Percentiles rank a stretch among this genome's conserved stretches.
Evolutionary conservation across 2,113 vertebrate genomes (phyloP).

Genomic region (Myodes glareolus): DNA sequence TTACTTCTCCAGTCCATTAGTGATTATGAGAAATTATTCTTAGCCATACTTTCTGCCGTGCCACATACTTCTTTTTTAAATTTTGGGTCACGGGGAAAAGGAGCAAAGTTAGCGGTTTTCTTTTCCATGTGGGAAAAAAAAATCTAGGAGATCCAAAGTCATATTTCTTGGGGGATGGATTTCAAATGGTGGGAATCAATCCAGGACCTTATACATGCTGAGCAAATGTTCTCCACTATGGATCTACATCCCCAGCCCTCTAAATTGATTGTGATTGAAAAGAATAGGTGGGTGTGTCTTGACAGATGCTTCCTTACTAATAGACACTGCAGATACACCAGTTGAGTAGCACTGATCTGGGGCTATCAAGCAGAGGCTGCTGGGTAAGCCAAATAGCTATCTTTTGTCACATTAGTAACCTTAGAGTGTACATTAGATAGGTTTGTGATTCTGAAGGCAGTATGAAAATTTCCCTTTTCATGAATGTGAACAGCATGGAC

Average conservation of each 20-base stretch:
- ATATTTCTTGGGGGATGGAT: neutral
- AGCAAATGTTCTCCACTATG: neutral
- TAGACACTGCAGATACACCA: neutral
- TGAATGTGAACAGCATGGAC: neutral
- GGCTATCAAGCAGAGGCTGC: neutral
- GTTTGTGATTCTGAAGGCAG: conserved; percentile 9
- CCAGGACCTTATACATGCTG: neutral
- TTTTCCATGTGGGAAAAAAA: neutral
- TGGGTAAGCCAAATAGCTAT: neutral
- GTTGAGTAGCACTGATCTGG: neutral
- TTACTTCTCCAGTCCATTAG: conserved; percentile 29
- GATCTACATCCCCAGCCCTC: neutral
- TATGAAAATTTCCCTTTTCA: neutral
- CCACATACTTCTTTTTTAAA: conserved; percentile 11
- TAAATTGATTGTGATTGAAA: neutral
- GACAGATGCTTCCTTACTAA: neutral
- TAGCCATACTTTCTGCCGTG: neutral
- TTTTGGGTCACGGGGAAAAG: neutral
- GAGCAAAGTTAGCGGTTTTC: neutral
- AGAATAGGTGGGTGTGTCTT: neutral
- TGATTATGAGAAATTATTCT: neutral
- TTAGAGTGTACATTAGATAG: neutral
- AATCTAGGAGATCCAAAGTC: neutral
- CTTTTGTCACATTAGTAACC: neutral
- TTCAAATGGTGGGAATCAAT: neutral